phyloP scores from a whole-genome alignment of 1,140 invertebrate species.

The Belonocnema kinseyi region DNA sequence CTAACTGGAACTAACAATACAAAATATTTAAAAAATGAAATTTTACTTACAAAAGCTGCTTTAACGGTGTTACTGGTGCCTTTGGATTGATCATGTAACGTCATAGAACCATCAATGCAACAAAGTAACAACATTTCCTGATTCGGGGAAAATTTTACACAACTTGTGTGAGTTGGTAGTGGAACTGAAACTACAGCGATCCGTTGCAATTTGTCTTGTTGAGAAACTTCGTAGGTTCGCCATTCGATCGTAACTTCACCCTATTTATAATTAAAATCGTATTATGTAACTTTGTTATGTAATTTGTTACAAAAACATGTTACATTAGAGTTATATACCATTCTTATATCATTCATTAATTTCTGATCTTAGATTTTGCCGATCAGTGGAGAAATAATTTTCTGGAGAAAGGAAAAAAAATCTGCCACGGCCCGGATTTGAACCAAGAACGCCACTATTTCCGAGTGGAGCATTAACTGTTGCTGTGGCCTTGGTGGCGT shows the following conservation, averaged over 20 bases:
- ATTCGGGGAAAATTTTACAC: slow-evolving; percentile 80
- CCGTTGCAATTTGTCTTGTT: slow-evolving; percentile 81
- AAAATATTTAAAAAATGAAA: slow-evolving; percentile 37
- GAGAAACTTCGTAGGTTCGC: slow-evolving; percentile 83
- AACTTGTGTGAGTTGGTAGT: slow-evolving; percentile 83
- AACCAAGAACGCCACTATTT: too few species aligned
- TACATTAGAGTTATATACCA: too few species aligned
- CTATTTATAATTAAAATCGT: slow-evolving; percentile 58
- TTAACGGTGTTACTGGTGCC: slow-evolving; percentile 80
- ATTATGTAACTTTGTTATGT: background rate
- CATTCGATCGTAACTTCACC: slow-evolving; percentile 87
- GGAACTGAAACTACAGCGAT: slow-evolving; percentile 82
- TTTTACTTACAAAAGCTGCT: slow-evolving; percentile 79
- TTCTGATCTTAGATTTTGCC: too few species aligned
- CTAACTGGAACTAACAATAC: background rate
- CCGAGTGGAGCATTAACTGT: too few species aligned
- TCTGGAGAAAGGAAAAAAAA: too few species aligned
- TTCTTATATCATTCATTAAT: too few species aligned
- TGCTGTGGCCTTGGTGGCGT: too few species aligned
- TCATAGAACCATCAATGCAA: slow-evolving; percentile 86
- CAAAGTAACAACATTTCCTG: slow-evolving; percentile 85
- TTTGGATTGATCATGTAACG: slow-evolving; percentile 81
- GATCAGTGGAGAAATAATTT: too few species aligned
- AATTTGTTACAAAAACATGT: too few species aligned
- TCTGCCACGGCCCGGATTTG: too few species aligned